Conservation (phyloP, 2,797 vertebrate genomes). For the Hyperoplus immaculatus region DNA sequence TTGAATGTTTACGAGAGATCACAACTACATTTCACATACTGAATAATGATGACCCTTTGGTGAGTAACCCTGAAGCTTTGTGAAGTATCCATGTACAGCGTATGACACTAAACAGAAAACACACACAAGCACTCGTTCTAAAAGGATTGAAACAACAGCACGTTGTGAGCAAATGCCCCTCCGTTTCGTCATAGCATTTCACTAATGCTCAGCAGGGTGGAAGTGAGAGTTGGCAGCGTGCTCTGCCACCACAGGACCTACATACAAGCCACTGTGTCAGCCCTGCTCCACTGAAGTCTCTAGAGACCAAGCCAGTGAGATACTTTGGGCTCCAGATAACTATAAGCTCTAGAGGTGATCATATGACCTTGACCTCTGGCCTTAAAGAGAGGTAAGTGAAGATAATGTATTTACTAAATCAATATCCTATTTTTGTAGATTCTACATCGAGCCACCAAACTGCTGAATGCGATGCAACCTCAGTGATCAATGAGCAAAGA, state of each 20-base stretch:
- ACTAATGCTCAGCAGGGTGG: constrained; percentile 58
- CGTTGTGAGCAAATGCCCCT: constrained; percentile 55
- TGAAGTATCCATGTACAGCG: constrained; percentile 28
- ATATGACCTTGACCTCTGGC: constrained; percentile 43
- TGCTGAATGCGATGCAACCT: constrained; percentile 1
- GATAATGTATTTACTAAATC: constrained; percentile 24
- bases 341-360: constrained; percentile 19
- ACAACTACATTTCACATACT: constrained; percentile 5
- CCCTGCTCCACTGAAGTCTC: constrained; percentile 28
- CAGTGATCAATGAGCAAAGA: constrained; percentile 23
- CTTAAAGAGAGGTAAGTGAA: constrained; percentile 3
- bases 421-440: constrained; percentile 10
- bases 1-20: not conserved
- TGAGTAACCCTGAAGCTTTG: constrained; percentile 16
- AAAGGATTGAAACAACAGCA: constrained; percentile 47
- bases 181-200: constrained; percentile 62
- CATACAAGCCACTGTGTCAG: constrained; percentile 37
- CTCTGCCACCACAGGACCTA: constrained; percentile 18
- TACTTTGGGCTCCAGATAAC: constrained; percentile 23
- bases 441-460: constrained; percentile 17
- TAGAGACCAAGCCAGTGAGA: constrained; percentile 28
- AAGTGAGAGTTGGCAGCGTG: constrained; percentile 46
- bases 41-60: constrained; percentile 3
- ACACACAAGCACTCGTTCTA: constrained; percentile 33
- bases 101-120: constrained; percentile 40